These are phyloP conservation scores for Forficula auricularia DNA, from an alignment of 1,140 invertebrate genomes.

Conservation along the genomic window DNA sequence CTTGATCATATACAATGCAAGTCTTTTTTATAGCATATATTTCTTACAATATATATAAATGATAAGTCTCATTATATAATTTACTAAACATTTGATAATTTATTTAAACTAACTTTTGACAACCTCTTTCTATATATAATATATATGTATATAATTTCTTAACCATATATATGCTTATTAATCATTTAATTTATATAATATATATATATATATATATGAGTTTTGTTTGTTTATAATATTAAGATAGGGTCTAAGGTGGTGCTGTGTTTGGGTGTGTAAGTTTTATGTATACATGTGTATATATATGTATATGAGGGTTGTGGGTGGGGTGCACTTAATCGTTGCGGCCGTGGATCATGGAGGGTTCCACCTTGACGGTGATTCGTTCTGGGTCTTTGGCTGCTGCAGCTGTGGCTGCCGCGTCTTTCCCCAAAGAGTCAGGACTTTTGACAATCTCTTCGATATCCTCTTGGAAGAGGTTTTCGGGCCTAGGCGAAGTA, in stretches of 20 bases:
- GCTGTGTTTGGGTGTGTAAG: neutral
- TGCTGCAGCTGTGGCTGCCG: neutral
- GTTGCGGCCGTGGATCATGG: neutral
- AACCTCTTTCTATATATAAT: no score
- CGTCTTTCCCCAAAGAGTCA: constrained; percentile 1
- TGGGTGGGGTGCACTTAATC: neutral
- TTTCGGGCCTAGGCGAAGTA: constrained; percentile 39
- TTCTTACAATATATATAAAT: no score
- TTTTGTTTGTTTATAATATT: neutral
- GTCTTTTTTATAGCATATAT: no score
- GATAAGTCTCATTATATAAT: no score
- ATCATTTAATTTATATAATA: neutral
- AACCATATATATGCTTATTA: neutral
- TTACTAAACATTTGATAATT: no score
- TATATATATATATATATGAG: neutral
- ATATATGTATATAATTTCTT: constrained; percentile 1
- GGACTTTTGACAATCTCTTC: constrained; percentile 21
- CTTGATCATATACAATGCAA: no score
- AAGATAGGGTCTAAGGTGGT: neutral
- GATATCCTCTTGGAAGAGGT: constrained; percentile 31
- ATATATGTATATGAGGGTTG: neutral
- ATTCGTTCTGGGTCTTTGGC: constrained; percentile 2
- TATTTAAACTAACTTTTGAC: no score
- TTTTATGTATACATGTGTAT: neutral
- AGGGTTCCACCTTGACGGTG: constrained; percentile 8